Evolutionary conservation across 2,797 vertebrate genomes (phyloP), one percentile per base, ranked within the genome.

Genomic region (Allobates femoralis): DNA sequence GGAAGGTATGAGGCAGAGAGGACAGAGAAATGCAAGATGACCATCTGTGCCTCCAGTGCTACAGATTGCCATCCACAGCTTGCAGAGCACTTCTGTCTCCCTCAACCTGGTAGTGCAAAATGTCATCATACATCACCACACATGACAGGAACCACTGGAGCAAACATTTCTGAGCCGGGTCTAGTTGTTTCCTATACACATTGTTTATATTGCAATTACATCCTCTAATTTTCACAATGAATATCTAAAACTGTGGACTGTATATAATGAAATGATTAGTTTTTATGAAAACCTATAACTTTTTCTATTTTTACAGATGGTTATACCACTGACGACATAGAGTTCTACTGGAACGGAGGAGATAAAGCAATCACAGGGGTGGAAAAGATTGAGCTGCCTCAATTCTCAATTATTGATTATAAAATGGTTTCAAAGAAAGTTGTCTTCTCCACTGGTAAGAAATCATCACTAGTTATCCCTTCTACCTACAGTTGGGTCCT

Each of bases 281-380:
- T 23, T 71, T 71, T 71, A 71, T 41, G 67, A 37, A 71, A 11
- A 23, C 16, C 1, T 32, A 41, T 41, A n/a, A n/a, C 11, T 19
- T n/a, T 5, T 50, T 74, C 66, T 86, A 87, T 46, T 86, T 87
- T 92, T 90, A 53, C 92, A 98, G 97, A 98, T 93, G 98, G 97
- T 83, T 99, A 98, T 89, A 99, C 97, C 87, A 98, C 97, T 3
- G 97, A 98, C 79, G 98, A 99, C 93, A 98, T 98, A 71, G 96
- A 98, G 91, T 98, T 99, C 92, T 98, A 98, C 90, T 99, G 97
- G 97, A 96, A 96, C 81, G 97, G 97, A 90, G 95, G 93, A 84
- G 94, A 96, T 55, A 94, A 93, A 7, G 96, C 96, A 12, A 97
- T 98, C 88, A 98, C 97, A 0, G 97, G 97, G 79, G 96, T 99